Percentiles rank a stretch among this genome's conserved stretches.
Conservation (phyloP, 1,140 invertebrate genomes). For the Brachionus koreanus region DNA sequence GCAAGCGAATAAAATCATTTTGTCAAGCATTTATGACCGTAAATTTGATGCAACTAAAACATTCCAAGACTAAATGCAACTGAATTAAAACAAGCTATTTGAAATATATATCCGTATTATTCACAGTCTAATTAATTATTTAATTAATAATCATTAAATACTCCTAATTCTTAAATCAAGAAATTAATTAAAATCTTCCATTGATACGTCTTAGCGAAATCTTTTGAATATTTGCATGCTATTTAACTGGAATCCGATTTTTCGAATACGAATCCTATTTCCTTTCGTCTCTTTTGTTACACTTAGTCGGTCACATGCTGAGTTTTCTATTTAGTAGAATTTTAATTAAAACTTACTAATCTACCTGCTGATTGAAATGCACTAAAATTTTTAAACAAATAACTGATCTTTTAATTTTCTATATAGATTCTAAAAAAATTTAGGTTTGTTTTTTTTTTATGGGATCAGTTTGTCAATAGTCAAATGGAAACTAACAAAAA, state of each 20-base stretch:
- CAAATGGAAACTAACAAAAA: slow-evolving; percentile 25
- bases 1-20: slow-evolving; percentile 12
- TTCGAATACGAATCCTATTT: slow-evolving; percentile 21
- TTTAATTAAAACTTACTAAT: not conserved
- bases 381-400: not conserved
- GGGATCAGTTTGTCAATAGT: not conserved
- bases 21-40: slow-evolving; percentile 35
- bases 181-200: slow-evolving; percentile 23
- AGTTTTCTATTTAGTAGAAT: slow-evolving; percentile 10
- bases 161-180: slow-evolving; percentile 6
- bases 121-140: slow-evolving; percentile 41
- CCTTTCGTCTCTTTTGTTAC: not conserved
- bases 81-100: not conserved
- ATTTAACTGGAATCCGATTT: not conserved
- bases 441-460: not conserved
- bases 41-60: slow-evolving; percentile 23
- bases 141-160: slow-evolving; percentile 40
- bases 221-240: not conserved
- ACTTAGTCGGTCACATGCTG: slow-evolving; percentile 4
- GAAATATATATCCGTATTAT: slow-evolving; percentile 30
- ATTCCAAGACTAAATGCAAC: not conserved
- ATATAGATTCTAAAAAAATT: not conserved
- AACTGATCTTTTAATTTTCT: not conserved
- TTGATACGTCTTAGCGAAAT: slow-evolving; percentile 6
- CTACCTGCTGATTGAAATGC: slow-evolving; percentile 12